Evolutionary conservation across 2,888 invertebrate species (phyloP).

Genomic region (Macroteleia sp.): DNA sequence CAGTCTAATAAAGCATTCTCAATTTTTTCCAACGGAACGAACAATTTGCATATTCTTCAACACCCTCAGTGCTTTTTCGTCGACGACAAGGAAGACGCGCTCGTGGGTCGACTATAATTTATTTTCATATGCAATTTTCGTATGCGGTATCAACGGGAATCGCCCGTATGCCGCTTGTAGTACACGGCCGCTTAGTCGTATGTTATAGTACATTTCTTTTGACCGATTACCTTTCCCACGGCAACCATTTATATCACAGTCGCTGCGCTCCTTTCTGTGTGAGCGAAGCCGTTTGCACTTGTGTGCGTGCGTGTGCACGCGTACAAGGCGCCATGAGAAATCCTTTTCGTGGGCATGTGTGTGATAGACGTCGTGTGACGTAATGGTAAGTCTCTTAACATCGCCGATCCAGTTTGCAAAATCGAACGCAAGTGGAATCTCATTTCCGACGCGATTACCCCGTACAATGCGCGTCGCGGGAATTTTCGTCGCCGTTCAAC

Average conservation of each 20-base stretch:
- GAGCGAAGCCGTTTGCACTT: constrained; percentile 38
- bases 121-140: constrained; percentile 6
- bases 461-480: constrained; percentile 16
- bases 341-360: constrained; percentile 75
- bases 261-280: constrained; percentile 61
- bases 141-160: not conserved
- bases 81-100: no score
- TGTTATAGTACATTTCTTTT: constrained; percentile 75
- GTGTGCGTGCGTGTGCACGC: constrained; percentile 58
- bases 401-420: constrained; percentile 72
- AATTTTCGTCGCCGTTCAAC: constrained; percentile 14
- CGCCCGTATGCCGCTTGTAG: not conserved
- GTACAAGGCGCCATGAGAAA: constrained; percentile 75
- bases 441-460: constrained; percentile 32
- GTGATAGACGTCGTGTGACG: constrained; percentile 65
- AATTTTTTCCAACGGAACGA: no score
- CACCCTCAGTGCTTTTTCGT: no score
- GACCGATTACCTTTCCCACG: constrained; percentile 81
- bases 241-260: constrained; percentile 75
- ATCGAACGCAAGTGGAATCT: constrained; percentile 66
- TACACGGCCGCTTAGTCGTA: constrained; percentile 17
- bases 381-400: constrained; percentile 59
- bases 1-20: no score
- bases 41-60: no score
- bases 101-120: not conserved